Evolutionary conservation across 2,888 invertebrate species (phyloP), one percentile per base, ranked within the genome.

Genomic region (Oligia latruncula): DNA sequence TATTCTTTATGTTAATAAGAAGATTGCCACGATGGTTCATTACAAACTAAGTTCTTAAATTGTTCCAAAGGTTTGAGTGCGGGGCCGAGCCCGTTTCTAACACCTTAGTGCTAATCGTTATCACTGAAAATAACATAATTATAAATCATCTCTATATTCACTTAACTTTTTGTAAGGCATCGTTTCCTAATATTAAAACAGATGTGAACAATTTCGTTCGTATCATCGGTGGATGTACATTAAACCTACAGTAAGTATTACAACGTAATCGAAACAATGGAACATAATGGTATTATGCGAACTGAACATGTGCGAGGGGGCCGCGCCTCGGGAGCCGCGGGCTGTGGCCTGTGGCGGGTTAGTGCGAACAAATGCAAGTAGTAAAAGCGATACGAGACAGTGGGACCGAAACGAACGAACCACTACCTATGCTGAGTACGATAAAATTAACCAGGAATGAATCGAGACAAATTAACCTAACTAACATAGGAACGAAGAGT

Each of bases 31-130:
- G 93, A 92, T 95, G 95, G 92, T 95, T 93, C 90, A 96, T 97
- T 96, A 96, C 95, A 96, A 96, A 96, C 96, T 96, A 96, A 96
- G 94, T 96, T 95, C 95, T 95, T 96, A 95, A 93, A 95, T 96
- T 96, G 96, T 96, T 96, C 96, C 96, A 93, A 95, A 95, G 92
- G 92, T 95, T 94, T 94, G 95, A 92, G 93, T 93, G 92, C 88
- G 92, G 95, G 94, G 90, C 92, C 91, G 90, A 90, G 93, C 94
- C 95, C 95, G 89, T 91, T 91, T 92, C 94, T 70, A 92, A 93
- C 93, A 92, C 92, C 95, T 93, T 94, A 95, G 94, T 93, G 94
- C 95, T 95, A 94, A 94, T 94, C 91, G 92, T 94, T 96, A 96
- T 96, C 94, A 96, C 95, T 96, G 96, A 96, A 96, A 95, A 92